A percentile compares a stretch with the other conserved stretches of the same genome.
phyloP scores from a whole-genome alignment of 2,888 invertebrate species.

The Drosophila fulvimacula region DNA sequence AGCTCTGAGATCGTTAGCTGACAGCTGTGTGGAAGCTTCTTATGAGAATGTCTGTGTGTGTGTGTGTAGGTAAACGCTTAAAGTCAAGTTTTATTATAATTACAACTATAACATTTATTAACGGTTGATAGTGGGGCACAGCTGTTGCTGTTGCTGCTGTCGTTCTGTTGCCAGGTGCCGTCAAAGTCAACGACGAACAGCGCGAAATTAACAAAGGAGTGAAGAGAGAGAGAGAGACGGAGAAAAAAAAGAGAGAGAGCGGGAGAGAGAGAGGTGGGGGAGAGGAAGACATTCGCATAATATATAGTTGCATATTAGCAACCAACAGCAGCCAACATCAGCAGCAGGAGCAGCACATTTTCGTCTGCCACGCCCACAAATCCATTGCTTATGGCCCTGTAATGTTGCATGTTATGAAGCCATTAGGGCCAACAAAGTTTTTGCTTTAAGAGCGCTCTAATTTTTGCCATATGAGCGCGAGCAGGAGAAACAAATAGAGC shows the following conservation, averaged over 20 bases:
- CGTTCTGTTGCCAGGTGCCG: slow-evolving; percentile 61
- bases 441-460: slow-evolving; percentile 66
- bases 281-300: slow-evolving; percentile 53
- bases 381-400: slow-evolving; percentile 58
- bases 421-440: slow-evolving; percentile 73
- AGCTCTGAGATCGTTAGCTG: slow-evolving; percentile 53
- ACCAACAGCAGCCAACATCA: slow-evolving; percentile 20
- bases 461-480: slow-evolving; percentile 49
- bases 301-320: slow-evolving; percentile 77
- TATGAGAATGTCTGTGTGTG: slow-evolving; percentile 19
- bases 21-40: slow-evolving; percentile 44
- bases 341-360: slow-evolving; percentile 26
- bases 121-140: slow-evolving; percentile 62
- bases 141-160: slow-evolving; percentile 42
- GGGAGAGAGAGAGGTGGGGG: too few species aligned
- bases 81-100: slow-evolving; percentile 80
- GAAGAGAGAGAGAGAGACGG: background rate
- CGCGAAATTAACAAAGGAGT: slow-evolving; percentile 17
- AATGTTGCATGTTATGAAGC: slow-evolving; percentile 79
- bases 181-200: slow-evolving; percentile 52
- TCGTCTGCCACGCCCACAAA: slow-evolving; percentile 58
- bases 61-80: slow-evolving; percentile 44
- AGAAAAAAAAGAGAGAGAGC: background rate
- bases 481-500: slow-evolving; percentile 23
- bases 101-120: slow-evolving; percentile 80